Percentiles rank a stretch among this genome's conserved stretches.
Evolutionary conservation across 2,888 invertebrate species (phyloP).

Genomic region (Drosophila testacea): DNA sequence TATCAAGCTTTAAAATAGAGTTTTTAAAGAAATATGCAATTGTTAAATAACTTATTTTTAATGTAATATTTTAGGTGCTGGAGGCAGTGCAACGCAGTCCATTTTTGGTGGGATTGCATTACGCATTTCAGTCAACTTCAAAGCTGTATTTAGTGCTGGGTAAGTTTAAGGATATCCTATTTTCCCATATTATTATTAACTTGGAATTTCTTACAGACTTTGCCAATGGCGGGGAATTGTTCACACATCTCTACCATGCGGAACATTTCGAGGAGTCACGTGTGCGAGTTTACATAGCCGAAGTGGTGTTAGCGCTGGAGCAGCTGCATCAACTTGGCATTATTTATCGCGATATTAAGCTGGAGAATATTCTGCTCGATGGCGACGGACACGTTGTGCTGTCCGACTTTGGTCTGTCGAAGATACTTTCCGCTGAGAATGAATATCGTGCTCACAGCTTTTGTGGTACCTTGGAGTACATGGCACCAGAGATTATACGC

Average conservation of each 20-base stretch:
- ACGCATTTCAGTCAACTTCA: constrained; percentile 99
- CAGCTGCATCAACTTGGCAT: constrained; percentile 98
- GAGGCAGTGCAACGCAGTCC: constrained; percentile 97
- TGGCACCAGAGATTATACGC: constrained; percentile 95
- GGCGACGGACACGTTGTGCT: constrained; percentile 97
- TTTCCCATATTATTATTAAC: neutral
- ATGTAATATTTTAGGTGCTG: constrained; percentile 88
- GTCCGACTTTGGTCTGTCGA: constrained; percentile 98
- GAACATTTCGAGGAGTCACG: constrained; percentile 96
- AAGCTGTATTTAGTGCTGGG: constrained; percentile 98
- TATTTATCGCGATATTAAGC: constrained; percentile 98
- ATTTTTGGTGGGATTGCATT: constrained; percentile 98
- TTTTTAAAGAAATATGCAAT: too few species aligned
- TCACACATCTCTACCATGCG: constrained; percentile 97
- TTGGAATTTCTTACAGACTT: constrained; percentile 90
- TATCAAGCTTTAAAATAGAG: too few species aligned
- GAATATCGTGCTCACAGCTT: constrained; percentile 97
- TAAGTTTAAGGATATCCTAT: constrained; percentile 85
- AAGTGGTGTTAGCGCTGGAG: constrained; percentile 97
- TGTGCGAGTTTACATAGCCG: constrained; percentile 97
- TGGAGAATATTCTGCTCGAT: constrained; percentile 98
- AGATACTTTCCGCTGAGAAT: constrained; percentile 90
- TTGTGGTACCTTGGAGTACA: constrained; percentile 99
- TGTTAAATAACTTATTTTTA: neutral
- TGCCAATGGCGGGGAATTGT: constrained; percentile 98